A percentile compares a stretch with the other conserved stretches of the same genome.
Conservation (phyloP, 2,797 vertebrate species). For the Mormyrops boulengeri region DNA sequence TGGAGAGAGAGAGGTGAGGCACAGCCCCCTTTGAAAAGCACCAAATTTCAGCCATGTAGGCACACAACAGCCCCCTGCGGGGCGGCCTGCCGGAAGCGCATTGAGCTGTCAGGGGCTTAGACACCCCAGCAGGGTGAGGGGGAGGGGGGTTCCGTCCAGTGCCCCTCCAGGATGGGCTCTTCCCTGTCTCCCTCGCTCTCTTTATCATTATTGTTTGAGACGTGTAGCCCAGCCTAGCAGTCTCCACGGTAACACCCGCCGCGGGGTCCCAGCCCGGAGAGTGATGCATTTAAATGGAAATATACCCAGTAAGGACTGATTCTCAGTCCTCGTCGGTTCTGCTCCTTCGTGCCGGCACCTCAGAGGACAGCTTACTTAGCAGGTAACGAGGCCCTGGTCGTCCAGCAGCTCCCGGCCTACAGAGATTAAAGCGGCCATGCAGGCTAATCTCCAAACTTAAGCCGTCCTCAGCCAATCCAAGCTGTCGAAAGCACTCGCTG, state of each 20-base stretch:
- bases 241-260: slow-evolving; percentile 67
- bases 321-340: slow-evolving; percentile 14
- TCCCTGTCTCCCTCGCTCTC: slow-evolving; percentile 10
- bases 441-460: slow-evolving; percentile 61
- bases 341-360: slow-evolving; percentile 48
- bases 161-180: slow-evolving; percentile 7
- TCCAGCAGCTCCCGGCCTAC: slow-evolving; percentile 57
- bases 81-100: slow-evolving; percentile 36
- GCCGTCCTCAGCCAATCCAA: slow-evolving; percentile 13
- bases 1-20: slow-evolving; percentile 21
- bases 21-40: slow-evolving; percentile 26
- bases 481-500: background rate
- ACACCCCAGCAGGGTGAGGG: slow-evolving; percentile 28
- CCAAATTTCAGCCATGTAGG: slow-evolving; percentile 32
- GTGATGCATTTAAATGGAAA: slow-evolving; percentile 44
- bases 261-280: slow-evolving; percentile 34
- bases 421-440: slow-evolving; percentile 64
- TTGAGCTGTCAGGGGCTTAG: slow-evolving; percentile 41
- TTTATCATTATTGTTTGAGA: slow-evolving; percentile 10
- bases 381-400: slow-evolving; percentile 62
- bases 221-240: slow-evolving; percentile 30
- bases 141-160: background rate
- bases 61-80: slow-evolving; percentile 24
- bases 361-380: slow-evolving; percentile 59
- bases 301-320: slow-evolving; percentile 25